Evolutionary conservation across 2,888 invertebrate species (phyloP).

Genomic region (Toxonevra muliebris): DNA sequence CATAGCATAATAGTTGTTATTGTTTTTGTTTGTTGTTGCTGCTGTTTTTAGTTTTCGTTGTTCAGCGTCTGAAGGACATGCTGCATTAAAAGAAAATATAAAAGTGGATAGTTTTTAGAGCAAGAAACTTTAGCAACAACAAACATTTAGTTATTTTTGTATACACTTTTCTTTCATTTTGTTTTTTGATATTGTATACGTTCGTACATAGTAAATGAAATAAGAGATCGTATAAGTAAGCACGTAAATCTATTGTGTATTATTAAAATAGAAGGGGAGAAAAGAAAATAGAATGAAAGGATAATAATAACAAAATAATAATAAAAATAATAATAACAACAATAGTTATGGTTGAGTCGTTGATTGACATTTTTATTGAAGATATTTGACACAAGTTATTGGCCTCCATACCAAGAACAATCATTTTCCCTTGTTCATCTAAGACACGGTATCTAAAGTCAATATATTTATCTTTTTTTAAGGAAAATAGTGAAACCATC

Average conservation of each 20-base stretch:
- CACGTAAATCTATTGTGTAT: too few relatives aligned
- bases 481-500: too few relatives aligned
- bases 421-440: not conserved
- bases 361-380: not conserved
- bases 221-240: too few relatives aligned
- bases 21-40: too few relatives aligned
- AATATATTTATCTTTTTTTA: too few relatives aligned
- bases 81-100: not conserved
- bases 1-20: not conserved
- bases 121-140: not conserved
- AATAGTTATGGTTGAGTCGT: not conserved
- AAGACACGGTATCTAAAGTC: too few relatives aligned
- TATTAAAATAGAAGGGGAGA: not conserved
- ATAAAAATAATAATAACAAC: not conserved
- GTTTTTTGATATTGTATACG: too few relatives aligned
- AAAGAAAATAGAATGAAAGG: too few relatives aligned
- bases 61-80: not conserved
- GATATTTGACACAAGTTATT: not conserved
- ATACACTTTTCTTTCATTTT: too few relatives aligned
- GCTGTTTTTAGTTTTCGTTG: not conserved
- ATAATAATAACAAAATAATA: not conserved
- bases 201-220: too few relatives aligned
- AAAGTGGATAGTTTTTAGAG: too few relatives aligned
- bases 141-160: not conserved
- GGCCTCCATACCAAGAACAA: not conserved